phyloP scores from a whole-genome alignment of 2,797 vertebrate species.

The Sciurus vulgaris region DNA sequence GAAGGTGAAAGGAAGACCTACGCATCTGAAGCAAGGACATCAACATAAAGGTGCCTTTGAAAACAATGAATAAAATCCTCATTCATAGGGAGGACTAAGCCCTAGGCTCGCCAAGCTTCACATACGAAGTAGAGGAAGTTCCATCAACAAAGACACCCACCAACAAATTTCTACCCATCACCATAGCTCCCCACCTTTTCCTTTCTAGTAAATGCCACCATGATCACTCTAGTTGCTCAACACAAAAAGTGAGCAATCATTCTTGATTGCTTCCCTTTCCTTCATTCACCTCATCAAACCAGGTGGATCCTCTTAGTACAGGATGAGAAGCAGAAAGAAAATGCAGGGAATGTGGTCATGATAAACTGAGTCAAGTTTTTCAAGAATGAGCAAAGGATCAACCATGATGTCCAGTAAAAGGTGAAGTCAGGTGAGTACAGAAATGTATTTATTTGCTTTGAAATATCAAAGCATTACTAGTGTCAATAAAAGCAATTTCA shows the following conservation, averaged over 20 bases:
- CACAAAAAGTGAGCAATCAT: neutral
- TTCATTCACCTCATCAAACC: neutral
- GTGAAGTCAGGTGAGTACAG: neutral
- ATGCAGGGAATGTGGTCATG: neutral
- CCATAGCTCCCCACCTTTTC: neutral
- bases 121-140: neutral
- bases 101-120: neutral
- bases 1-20: neutral
- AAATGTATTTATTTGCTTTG: neutral
- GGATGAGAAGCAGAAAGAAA: neutral
- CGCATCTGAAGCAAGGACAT: slow-evolving; percentile 20
- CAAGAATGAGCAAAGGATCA: slow-evolving; percentile 13
- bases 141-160: neutral
- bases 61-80: neutral
- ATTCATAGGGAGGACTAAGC: neutral
- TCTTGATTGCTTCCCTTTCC: neutral
- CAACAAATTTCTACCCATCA: neutral
- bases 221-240: neutral
- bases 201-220: neutral
- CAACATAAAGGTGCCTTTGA: neutral
- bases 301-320: neutral
- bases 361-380: neutral
- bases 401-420: neutral
- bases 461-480: neutral
- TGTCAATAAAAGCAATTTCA: neutral